Evolutionary conservation across 2,888 invertebrate species (phyloP).

Genomic region (Lasioglossum pauxillum): DNA sequence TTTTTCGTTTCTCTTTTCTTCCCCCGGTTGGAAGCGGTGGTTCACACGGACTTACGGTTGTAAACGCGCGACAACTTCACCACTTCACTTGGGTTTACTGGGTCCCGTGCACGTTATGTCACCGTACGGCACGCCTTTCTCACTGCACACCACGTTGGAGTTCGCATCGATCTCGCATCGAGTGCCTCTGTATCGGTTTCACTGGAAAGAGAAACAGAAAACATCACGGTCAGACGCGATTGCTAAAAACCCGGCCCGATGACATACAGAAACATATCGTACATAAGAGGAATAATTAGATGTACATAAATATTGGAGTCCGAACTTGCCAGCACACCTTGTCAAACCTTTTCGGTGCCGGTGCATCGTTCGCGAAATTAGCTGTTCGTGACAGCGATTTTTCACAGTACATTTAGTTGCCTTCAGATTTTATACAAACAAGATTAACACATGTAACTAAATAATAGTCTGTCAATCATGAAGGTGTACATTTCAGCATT

Average conservation of each 20-base stretch:
- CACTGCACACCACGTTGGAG: constrained; percentile 77
- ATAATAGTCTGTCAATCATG: neutral
- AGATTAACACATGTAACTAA: too few relatives aligned
- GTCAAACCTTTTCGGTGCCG: neutral
- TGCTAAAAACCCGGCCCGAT: neutral
- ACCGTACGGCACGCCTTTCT: constrained; percentile 63
- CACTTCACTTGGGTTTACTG: constrained; percentile 38
- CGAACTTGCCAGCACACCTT: neutral
- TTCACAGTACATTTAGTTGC: neutral
- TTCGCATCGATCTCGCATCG: constrained; percentile 74
- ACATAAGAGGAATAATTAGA: constrained; percentile 32
- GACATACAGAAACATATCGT: constrained; percentile 29
- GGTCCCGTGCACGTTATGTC: constrained; percentile 26
- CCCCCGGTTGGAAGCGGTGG: neutral
- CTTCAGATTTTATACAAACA: too few relatives aligned
- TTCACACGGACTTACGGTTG: constrained; percentile 1
- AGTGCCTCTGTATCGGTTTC: constrained; percentile 75
- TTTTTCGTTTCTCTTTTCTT: neutral
- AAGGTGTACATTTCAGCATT: neutral
- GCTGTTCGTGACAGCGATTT: neutral
- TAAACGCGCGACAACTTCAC: constrained; percentile 24
- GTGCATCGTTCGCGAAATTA: neutral
- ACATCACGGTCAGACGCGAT: neutral
- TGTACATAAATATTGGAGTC: constrained; percentile 28
- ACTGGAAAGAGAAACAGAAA: constrained; percentile 74